Base-by-base conservation (phyloP, 2,113 vertebrate genomes). In the Ophiodon elongatus region DNA sequence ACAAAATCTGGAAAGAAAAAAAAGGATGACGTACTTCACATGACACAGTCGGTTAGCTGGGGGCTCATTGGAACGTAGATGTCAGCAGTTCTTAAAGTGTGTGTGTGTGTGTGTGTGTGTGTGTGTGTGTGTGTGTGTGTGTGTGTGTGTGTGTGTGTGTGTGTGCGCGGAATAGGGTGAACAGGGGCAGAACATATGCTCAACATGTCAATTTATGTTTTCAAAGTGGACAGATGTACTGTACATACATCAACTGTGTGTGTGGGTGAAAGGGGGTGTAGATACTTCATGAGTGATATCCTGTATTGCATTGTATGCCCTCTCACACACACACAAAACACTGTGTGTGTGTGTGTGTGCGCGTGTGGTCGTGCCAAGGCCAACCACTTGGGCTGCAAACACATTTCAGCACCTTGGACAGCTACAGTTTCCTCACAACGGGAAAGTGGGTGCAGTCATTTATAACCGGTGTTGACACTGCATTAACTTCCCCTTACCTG, bases 361-460 rank as follows among this genome's bases (percentile, higher is more conserved):
- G 78, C 17, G 70, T 39, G 45, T 5, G n/a, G 29, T n/a, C 4
- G 9, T 63, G 50, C 31, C 59, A 68, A 67, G 33, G 57, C 50
- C 65, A 52, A 43, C 83, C 68, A 64, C 65, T 59, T 85, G 79
- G 50, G 75, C 67, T 62, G 23, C 45, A 70, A 85, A 86, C 31
- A 75, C 62, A 50, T 39, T 89, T 89, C 88, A 89, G 88, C 76
- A 87, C 85, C 87, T 63, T 88, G 89, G 89, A 90, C 77, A 88
- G 90, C 54, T 82, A 84, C 79, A 27, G 41, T 82, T 78, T 79
- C 54, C 54, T 76, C n/a, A 56, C 76, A 66, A 17, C 43, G 43
- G 23, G 10, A 72, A 63, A 66, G 73, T 43, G 56, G 69, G 79
- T 78, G 60, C 29, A 64, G 70, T 68, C 71, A 63, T 59, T 85